phyloP scores from a whole-genome alignment of 1,140 invertebrate genomes.

The Cepaea nemoralis region DNA sequence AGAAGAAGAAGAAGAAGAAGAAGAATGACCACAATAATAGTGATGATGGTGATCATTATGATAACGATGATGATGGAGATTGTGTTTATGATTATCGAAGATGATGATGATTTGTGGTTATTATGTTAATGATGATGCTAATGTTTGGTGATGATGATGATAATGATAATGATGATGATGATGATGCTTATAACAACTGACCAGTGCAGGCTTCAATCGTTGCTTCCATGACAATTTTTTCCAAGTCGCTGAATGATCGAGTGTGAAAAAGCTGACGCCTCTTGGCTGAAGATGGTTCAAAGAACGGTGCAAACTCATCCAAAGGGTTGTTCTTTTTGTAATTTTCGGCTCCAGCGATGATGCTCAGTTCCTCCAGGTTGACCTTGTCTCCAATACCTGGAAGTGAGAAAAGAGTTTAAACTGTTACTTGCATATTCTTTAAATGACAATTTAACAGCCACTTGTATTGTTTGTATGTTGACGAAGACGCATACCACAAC shows the following conservation, averaged over 20 bases:
- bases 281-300: not conserved
- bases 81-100: too few species aligned
- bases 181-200: conserved; percentile 40
- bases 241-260: conserved; percentile 45
- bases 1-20: too few species aligned
- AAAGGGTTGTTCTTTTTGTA: not conserved
- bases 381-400: conserved; percentile 18
- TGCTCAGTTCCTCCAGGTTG: conserved; percentile 22
- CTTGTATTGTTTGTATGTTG: too few species aligned
- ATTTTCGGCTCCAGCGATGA: not conserved
- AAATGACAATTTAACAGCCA: too few species aligned
- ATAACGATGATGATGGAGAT: too few species aligned
- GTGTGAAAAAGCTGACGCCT: conserved; percentile 38
- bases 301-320: not conserved
- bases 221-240: conserved; percentile 45
- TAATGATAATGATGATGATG: not conserved
- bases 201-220: conserved; percentile 51
- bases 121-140: too few species aligned
- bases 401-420: too few species aligned
- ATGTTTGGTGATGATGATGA: too few species aligned
- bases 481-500: too few species aligned
- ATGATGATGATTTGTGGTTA: too few species aligned
- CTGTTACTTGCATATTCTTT: too few species aligned
- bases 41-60: not conserved
- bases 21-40: not conserved